Evolutionary conservation across 64 coral and sea anemone species (phyloP), one percentile per base, ranked within the genome.

Genomic region (Stichodactyla helianthus): DNA sequence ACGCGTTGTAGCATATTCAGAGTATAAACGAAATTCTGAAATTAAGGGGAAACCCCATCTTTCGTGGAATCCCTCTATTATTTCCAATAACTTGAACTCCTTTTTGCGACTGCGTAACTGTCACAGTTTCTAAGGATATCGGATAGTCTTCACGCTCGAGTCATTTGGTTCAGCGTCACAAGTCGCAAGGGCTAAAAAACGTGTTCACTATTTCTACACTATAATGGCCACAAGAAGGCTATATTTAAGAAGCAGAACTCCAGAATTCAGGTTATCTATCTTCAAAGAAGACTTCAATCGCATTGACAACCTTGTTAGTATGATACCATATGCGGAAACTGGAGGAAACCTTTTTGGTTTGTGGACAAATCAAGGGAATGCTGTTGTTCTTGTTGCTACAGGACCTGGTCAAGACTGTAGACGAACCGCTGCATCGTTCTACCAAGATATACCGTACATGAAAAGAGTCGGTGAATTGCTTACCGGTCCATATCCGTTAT

Each of bases 281-380:
- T 95, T 89, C 18, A 2, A 92, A 35, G 53, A 95, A 11, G 93
- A 95, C 51, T 6, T 59, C 18, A 26, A 82, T 8, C 74, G 25
- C 23, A 95, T 95, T 54, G 20, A 4, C 12, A 0, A 15, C 0
- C 86, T 85, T 59, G 90, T 92, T 51, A 60, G 79, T 9, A 82
- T 51, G 26, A 85, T 88, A 18, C 93, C 93, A 17, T 20, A 74
- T 15, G 77, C 80, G 16, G 93, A 95, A 55, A 95, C 93, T 0
- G 93, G 93, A n/a, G 93, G 93, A 56, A 95, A 88, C 79, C 59
- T 95, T 14, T 95, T 95, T 92, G 93, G 93, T 77, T 77, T 95
- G 68, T 95, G 93, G 93, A 89, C 77, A 51, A 86, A 63, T 54
- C 18, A 82, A 12, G 18, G 26, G 10, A 86, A 92, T 44, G 74